A percentile compares a stretch with the other conserved stretches of the same genome.
phyloP scores from a whole-genome alignment of 2,113 vertebrate genomes.

The Amphiprion percula region DNA sequence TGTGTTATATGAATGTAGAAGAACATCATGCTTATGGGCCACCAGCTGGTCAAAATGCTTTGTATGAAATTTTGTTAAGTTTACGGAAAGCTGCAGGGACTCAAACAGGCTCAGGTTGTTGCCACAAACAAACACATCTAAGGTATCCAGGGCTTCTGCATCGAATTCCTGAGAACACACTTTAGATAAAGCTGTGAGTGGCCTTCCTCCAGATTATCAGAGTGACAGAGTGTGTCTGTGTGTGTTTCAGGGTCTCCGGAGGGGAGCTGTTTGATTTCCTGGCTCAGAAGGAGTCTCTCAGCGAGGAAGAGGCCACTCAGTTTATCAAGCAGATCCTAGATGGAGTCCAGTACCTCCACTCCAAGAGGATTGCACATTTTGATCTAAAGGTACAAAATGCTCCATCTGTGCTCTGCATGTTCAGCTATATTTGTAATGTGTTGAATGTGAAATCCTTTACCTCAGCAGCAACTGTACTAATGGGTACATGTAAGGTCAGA shows the following conservation, averaged over 20 bases:
- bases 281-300: conserved; percentile 96
- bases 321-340: conserved; percentile 98
- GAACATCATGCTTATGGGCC: conserved; percentile 14
- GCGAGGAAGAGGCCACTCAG: conserved; percentile 96
- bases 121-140: conserved; percentile 47
- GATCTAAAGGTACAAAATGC: conserved; percentile 92
- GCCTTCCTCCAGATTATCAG: conserved; percentile 22
- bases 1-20: conserved; percentile 27
- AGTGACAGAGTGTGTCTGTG: conserved; percentile 29
- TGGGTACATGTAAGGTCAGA: background rate
- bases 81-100: background rate
- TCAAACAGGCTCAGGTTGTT: background rate
- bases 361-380: conserved; percentile 94
- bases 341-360: conserved; percentile 94
- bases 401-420: background rate
- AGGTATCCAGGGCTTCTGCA: conserved; percentile 32
- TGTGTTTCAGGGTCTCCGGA: conserved; percentile 91
- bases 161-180: conserved; percentile 39
- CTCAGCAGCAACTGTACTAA: background rate
- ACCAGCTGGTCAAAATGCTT: conserved; percentile 3
- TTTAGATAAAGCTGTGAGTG: conserved; percentile 47
- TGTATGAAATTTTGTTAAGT: background rate
- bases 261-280: conserved; percentile 98
- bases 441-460: conserved; percentile 6
- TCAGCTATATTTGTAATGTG: background rate